Evolutionary conservation across 2,888 invertebrate genomes (phyloP).

Genomic region (Seira sanloemensis): DNA sequence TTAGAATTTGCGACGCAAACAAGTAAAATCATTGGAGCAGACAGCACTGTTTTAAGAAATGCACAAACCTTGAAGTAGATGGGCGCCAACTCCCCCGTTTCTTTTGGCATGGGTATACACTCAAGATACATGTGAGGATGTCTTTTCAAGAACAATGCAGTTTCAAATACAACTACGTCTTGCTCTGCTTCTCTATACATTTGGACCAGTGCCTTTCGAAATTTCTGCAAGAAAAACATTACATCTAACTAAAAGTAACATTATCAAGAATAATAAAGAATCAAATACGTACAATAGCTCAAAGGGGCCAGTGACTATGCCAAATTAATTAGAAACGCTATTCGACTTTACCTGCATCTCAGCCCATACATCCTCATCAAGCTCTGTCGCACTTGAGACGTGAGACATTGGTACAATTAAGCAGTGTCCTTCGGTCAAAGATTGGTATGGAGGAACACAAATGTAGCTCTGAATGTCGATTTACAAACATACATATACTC

Average conservation of each 20-base stretch:
- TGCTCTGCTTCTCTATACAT: slow-evolving; percentile 85
- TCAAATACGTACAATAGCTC: too few relatives aligned
- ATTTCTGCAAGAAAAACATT: slow-evolving; percentile 79
- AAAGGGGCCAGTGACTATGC: too few relatives aligned
- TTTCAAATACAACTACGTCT: slow-evolving; percentile 94
- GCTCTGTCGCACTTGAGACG: slow-evolving; percentile 84
- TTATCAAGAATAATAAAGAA: too few relatives aligned
- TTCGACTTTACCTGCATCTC: slow-evolving; percentile 83
- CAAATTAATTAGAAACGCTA: not conserved
- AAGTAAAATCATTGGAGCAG: not conserved
- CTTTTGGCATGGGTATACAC: slow-evolving; percentile 90
- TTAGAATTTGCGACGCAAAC: not conserved
- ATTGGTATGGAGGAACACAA: slow-evolving; percentile 86
- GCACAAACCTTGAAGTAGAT: slow-evolving; percentile 90
- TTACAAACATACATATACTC: slow-evolving; percentile 7
- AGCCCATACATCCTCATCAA: slow-evolving; percentile 96
- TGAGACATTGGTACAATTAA: slow-evolving; percentile 91
- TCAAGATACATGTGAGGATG: slow-evolving; percentile 91
- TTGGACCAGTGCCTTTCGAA: slow-evolving; percentile 85
- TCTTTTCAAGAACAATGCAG: slow-evolving; percentile 83
- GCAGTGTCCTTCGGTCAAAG: slow-evolving; percentile 90
- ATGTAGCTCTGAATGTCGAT: slow-evolving; percentile 82
- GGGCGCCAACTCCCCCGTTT: slow-evolving; percentile 91
- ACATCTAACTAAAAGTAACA: too few relatives aligned
- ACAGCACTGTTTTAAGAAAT: not conserved